These are phyloP conservation scores for Eupithecia abbreviata DNA, from an alignment of 2,888 invertebrate genomes.

Conservation along the genomic window DNA sequence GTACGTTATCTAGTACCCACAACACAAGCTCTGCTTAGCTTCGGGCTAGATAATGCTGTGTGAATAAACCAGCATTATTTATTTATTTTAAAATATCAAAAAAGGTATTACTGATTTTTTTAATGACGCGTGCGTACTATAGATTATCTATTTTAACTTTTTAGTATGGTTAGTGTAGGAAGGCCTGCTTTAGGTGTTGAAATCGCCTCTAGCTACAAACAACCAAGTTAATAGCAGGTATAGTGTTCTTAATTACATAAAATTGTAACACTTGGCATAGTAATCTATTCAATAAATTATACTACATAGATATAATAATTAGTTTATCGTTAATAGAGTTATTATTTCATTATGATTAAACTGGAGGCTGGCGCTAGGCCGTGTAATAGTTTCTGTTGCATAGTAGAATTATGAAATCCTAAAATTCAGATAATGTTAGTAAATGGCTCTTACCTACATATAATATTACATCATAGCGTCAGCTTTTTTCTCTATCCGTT, in stretches of 20 bases:
- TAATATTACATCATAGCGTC: no score
- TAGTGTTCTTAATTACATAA: slow-evolving; percentile 27
- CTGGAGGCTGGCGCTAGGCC: slow-evolving; percentile 2
- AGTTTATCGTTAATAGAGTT: slow-evolving; percentile 40
- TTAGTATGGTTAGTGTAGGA: slow-evolving; percentile 31
- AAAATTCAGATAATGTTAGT: not conserved
- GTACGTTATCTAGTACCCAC: no score
- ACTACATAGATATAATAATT: slow-evolving; percentile 35
- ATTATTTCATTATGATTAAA: slow-evolving; percentile 31
- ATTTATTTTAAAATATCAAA: not conserved
- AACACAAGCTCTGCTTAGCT: no score
- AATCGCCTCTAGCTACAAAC: slow-evolving; percentile 40
- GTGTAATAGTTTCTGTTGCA: not conserved
- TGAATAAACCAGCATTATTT: no score
- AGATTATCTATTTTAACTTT: not conserved
- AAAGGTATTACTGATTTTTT: not conserved
- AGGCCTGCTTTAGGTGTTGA: slow-evolving; percentile 37
- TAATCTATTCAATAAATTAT: slow-evolving; percentile 36
- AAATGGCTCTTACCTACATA: not conserved
- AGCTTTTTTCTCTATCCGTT: no score
- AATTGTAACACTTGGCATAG: slow-evolving; percentile 27
- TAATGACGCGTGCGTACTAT: not conserved
- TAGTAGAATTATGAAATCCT: not conserved
- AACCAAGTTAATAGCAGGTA: slow-evolving; percentile 31
- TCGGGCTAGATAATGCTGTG: no score